Evolutionary conservation across 2,888 invertebrate species (phyloP).

Genomic region (Adelognathus sp.): DNA sequence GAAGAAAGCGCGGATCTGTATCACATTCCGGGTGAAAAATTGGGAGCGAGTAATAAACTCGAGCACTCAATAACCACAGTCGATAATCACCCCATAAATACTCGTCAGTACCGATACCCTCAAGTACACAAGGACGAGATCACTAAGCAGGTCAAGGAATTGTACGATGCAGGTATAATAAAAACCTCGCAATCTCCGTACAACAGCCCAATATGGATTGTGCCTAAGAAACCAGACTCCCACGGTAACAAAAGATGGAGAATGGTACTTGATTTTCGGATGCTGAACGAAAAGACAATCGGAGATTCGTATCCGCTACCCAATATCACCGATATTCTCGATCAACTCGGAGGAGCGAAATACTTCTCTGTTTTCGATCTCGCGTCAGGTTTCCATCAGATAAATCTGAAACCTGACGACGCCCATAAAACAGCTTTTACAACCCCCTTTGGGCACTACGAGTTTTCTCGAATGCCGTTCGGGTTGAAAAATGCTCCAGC

Average conservation of each 20-base stretch:
- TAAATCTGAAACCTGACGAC: constrained; percentile 57
- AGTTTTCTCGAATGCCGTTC: constrained; percentile 62
- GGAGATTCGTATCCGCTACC: constrained; percentile 46
- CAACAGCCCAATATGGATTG: constrained; percentile 47
- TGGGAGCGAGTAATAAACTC: not conserved
- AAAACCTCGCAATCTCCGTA: not conserved
- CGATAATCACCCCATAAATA: not conserved
- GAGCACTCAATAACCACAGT: not conserved
- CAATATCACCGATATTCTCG: constrained; percentile 50
- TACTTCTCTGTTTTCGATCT: too few relatives aligned
- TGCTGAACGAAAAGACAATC: constrained; percentile 45
- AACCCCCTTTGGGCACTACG: constrained; percentile 58
- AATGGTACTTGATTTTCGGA: constrained; percentile 51
- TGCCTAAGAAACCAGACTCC: constrained; percentile 48
- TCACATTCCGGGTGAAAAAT: not conserved
- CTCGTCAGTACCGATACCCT: not conserved
- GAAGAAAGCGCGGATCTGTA: not conserved
- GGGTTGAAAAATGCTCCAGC: constrained; percentile 67
- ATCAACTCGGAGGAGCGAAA: constrained; percentile 49
- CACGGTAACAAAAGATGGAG: constrained; percentile 33
- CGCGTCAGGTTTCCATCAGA: constrained; percentile 73
- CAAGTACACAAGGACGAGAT: not conserved
- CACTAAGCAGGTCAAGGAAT: not conserved
- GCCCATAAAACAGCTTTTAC: constrained; percentile 53
- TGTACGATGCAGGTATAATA: not conserved